Conservation (phyloP, 2,113 vertebrate species). For the Salvator merianae region DNA sequence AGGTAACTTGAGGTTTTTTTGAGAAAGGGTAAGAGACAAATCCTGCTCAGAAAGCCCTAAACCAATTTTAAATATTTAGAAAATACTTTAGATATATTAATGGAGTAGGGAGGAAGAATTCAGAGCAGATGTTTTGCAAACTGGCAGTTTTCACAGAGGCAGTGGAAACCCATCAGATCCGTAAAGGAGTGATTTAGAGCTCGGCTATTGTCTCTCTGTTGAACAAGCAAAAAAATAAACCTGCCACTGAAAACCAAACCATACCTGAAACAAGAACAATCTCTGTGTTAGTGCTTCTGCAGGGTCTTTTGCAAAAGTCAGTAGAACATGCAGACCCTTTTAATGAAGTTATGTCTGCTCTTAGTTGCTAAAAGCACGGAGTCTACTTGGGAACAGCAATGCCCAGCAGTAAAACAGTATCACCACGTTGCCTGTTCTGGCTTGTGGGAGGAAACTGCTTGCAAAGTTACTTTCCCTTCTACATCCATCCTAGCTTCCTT, state of each 20-base stretch:
- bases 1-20: neutral
- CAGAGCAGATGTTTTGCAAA: neutral
- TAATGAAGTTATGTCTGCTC: neutral
- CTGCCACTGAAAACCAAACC: neutral
- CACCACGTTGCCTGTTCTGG: neutral
- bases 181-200: neutral
- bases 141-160: neutral
- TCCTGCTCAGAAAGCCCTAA: neutral
- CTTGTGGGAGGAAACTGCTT: neutral
- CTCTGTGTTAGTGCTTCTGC: neutral
- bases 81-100: neutral
- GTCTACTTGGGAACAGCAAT: neutral
- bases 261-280: neutral
- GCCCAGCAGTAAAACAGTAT: neutral
- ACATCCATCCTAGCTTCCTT: neutral
- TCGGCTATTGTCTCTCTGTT: neutral
- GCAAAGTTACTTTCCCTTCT: neutral
- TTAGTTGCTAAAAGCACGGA: neutral
- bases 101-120: neutral
- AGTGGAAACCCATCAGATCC: too few relatives aligned
- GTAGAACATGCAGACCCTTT: neutral
- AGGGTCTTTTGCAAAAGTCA: neutral
- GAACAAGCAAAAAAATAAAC: neutral
- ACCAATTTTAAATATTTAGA: neutral
- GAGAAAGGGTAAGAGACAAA: neutral